Conservation (phyloP, 2,113 vertebrate species). For the Prunella fulvescens region DNA sequence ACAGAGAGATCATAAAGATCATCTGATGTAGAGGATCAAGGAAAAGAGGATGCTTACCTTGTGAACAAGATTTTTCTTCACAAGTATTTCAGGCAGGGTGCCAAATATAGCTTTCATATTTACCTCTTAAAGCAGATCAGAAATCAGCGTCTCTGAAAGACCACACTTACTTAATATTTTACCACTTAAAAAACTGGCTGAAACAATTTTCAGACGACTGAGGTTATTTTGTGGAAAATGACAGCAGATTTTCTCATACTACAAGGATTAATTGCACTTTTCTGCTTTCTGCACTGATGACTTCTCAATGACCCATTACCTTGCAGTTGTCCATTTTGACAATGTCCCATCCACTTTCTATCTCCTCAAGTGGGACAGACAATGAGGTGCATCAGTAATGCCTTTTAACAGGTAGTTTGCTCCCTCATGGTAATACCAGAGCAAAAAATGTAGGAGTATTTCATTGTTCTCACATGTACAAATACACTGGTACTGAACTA, state of each 20-base stretch:
- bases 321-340: not conserved
- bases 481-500: not conserved
- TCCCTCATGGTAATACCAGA: not conserved
- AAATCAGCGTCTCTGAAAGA: not conserved
- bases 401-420: not conserved
- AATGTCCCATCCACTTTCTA: not conserved
- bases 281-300: not conserved
- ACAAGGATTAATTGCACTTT: not conserved
- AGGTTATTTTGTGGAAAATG: not conserved
- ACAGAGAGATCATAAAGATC: not conserved
- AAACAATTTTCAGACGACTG: not conserved
- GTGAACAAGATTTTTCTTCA: not conserved
- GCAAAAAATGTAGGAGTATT: not conserved
- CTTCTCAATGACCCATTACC: not conserved
- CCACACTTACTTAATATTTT: not conserved
- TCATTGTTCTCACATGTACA: not conserved
- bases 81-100: not conserved
- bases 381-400: not conserved
- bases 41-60: not conserved
- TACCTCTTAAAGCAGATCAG: not conserved
- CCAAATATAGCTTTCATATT: not conserved
- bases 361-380: not conserved
- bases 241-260: not conserved
- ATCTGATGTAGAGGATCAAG: not conserved
- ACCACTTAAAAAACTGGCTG: not conserved